phyloP scores from a whole-genome alignment of 2,113 vertebrate species.

The Benitochromis conjunctus region DNA sequence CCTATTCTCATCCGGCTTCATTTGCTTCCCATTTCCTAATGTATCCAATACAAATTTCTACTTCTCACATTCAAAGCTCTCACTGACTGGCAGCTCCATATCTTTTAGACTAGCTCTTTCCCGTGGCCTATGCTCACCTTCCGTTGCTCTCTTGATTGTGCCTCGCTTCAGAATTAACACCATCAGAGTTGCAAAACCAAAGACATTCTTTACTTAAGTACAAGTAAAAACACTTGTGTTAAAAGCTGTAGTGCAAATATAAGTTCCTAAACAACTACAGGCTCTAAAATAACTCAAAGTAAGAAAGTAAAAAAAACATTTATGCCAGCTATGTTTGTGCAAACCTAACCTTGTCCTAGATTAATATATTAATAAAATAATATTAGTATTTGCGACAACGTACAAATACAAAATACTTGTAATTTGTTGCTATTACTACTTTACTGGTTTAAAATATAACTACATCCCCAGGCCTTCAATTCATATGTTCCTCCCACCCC shows the following conservation, averaged over 20 bases:
- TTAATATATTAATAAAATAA: neutral
- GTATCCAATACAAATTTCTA: neutral
- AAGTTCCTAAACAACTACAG: neutral
- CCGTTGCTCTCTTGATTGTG: neutral
- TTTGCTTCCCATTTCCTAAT: neutral
- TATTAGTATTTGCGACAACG: neutral
- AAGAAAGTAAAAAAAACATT: neutral
- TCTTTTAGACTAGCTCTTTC: neutral
- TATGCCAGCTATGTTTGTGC: neutral
- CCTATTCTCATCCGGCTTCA: neutral
- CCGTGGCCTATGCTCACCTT: neutral
- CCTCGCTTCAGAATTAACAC: neutral
- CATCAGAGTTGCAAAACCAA: neutral
- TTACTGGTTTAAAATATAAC: slow-evolving; percentile 4
- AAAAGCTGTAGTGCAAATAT: neutral
- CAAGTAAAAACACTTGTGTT: neutral
- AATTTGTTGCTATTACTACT: neutral
- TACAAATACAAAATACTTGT: neutral
- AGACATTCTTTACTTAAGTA: neutral
- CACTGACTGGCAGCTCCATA: neutral
- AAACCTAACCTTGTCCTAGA: neutral
- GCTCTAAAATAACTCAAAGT: neutral
- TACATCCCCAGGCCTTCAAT: slow-evolving; percentile 7
- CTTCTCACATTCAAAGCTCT: neutral
- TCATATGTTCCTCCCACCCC: neutral